These are phyloP conservation scores for Drosophila bunnanda DNA, from an alignment of 2,888 invertebrate species.

Conservation along the genomic window DNA sequence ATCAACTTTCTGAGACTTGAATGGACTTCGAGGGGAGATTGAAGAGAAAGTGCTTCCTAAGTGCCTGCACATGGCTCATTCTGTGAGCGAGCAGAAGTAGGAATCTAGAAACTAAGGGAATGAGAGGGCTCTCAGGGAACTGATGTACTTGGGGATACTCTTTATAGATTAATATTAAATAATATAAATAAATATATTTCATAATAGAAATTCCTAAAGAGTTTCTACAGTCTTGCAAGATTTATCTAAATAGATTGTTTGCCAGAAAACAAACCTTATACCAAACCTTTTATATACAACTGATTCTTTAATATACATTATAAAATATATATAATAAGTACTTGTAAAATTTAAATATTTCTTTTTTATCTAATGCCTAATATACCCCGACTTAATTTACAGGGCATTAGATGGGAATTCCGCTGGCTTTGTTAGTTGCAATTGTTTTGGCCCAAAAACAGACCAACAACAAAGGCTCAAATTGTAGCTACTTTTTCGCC, in stretches of 20 bases:
- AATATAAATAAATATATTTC: too few relatives aligned
- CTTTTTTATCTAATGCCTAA: background rate
- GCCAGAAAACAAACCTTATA: background rate
- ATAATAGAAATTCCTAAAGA: background rate
- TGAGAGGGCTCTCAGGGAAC: background rate
- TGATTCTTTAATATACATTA: background rate
- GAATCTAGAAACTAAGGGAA: background rate
- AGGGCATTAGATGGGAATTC: slow-evolving; percentile 22
- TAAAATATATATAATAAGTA: background rate
- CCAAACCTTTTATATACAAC: background rate
- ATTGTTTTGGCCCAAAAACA: slow-evolving; percentile 45
- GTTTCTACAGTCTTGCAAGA: background rate
- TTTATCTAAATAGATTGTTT: background rate
- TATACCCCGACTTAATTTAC: background rate
- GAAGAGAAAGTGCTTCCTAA: slow-evolving; percentile 21
- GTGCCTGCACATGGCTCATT: slow-evolving; percentile 33
- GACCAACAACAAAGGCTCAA: slow-evolving; percentile 34
- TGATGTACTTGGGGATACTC: background rate
- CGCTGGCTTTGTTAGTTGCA: slow-evolving; percentile 46
- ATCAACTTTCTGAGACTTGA: slow-evolving; percentile 13
- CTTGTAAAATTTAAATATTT: background rate
- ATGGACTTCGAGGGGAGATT: slow-evolving; percentile 4
- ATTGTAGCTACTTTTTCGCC: slow-evolving; percentile 44
- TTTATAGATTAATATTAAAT: background rate
- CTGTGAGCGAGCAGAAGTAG: slow-evolving; percentile 10